phyloP scores from a whole-genome alignment of 2,797 vertebrate species.

The Pseudopleuronectes americanus region DNA sequence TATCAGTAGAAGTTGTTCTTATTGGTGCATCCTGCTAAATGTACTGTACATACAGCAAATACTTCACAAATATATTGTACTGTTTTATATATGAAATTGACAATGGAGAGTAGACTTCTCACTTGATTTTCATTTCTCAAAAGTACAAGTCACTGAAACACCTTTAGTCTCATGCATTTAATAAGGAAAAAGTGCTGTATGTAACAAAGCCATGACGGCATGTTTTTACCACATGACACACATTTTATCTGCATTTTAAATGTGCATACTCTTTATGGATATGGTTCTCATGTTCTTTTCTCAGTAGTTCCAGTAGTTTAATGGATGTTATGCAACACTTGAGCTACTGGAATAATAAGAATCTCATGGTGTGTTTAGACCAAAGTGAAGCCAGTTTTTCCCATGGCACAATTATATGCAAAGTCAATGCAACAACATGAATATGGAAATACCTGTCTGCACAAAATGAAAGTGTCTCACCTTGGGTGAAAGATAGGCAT shows the following conservation, averaged over 20 bases:
- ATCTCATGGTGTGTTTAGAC: constrained; percentile 9
- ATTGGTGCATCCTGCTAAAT: constrained; percentile 17
- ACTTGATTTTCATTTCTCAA: constrained; percentile 27
- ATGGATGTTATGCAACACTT: constrained; percentile 29
- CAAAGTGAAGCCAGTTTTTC: neutral
- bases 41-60: constrained; percentile 2
- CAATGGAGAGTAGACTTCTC: constrained; percentile 6
- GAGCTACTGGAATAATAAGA: constrained; percentile 38
- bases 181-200: constrained; percentile 56
- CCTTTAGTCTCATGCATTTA: constrained; percentile 26
- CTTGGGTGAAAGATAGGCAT: too few relatives aligned
- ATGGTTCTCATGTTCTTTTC: constrained; percentile 68
- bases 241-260: constrained; percentile 52
- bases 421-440: neutral
- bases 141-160: constrained; percentile 32
- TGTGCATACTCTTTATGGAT: constrained; percentile 54
- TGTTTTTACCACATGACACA: constrained; percentile 26
- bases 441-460: neutral
- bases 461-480: neutral
- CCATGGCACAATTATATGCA: neutral
- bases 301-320: constrained; percentile 32
- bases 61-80: constrained; percentile 30
- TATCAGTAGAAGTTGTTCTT: constrained; percentile 39
- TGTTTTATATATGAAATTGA: constrained; percentile 35
- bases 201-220: constrained; percentile 38